Evolutionary conservation across 2,113 vertebrate species (phyloP).

Genomic region (Cinclus mexicanus): DNA sequence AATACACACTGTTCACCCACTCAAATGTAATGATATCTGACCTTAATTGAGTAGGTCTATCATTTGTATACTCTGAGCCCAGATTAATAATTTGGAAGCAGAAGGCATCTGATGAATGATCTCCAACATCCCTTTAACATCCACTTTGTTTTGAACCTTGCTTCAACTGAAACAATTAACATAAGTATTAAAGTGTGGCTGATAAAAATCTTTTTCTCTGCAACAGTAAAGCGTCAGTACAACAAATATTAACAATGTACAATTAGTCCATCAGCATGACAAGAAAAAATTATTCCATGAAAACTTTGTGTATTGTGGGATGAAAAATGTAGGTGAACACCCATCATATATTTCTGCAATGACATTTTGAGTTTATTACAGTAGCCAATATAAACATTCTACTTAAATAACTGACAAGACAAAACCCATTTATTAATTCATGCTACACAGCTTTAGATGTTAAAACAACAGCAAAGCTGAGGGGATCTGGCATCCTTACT

Average conservation of each 20-base stretch:
- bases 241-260: neutral
- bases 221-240: neutral
- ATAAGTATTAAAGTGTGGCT: neutral
- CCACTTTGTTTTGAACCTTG: neutral
- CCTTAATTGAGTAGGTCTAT: neutral
- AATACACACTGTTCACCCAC: neutral
- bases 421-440: neutral
- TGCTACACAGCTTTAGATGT: neutral
- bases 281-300: neutral
- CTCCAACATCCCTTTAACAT: neutral
- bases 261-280: neutral
- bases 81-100: neutral
- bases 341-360: neutral
- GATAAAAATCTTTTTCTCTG: neutral
- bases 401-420: neutral
- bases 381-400: neutral
- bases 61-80: neutral
- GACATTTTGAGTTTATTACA: neutral
- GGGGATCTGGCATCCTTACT: neutral
- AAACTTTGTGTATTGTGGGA: accelerated
- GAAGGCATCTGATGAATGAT: neutral
- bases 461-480: neutral
- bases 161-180: neutral
- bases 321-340: neutral
- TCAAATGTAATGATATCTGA: neutral